Evolutionary conservation across 2,888 invertebrate species (phyloP), one percentile per base, ranked within the genome.

Genomic region (Cynaeus angustus): DNA sequence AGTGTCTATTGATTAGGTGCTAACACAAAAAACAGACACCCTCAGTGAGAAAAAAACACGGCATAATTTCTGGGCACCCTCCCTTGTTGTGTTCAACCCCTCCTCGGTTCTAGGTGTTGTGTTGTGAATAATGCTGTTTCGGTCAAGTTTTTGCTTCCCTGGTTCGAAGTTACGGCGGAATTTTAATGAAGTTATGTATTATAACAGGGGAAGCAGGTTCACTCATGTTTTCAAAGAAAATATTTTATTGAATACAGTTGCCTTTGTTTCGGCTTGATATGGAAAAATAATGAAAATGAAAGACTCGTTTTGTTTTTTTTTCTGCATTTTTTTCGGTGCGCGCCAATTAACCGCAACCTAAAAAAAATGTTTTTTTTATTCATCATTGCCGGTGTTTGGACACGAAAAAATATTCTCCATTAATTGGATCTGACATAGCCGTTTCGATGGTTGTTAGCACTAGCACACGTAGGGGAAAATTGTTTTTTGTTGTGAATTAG

Each of bases 1-100:
- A 61, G 58, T 53, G 59, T 38, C 59, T 69, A 69, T 69, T 69
- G 69, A 69, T 69, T 69, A 66, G 65, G 65, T 69, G 69, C 48
- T 52, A 69, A 66, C 69, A 69, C 65, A 69, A 69, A 65, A 69
- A 69, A 43, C 59, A 58, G 59, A 53, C 65, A 53, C 68, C 68
- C 62, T 66, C 48, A 9, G 30, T 30, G 66, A 33, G 38, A 52
- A 65, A 67, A 65, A 67, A 46, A 26, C 50, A 48, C 26, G 66
- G 58, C 58, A 58, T 66, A 58, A 66, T 65, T 65, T 65, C 55
- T 9, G 45, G 30, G 46, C 66, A 56, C 56, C 66, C 66, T 56
- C 56, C 56, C 48, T 46, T 46, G 48, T 66, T 33, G 56, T 46
- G 48, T 28, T 41, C 46, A n/a, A 46, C 66, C 66, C 65, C 65